Base-by-base conservation (phyloP, 2,113 vertebrate genomes). In the Sphyrna mokarran region DNA sequence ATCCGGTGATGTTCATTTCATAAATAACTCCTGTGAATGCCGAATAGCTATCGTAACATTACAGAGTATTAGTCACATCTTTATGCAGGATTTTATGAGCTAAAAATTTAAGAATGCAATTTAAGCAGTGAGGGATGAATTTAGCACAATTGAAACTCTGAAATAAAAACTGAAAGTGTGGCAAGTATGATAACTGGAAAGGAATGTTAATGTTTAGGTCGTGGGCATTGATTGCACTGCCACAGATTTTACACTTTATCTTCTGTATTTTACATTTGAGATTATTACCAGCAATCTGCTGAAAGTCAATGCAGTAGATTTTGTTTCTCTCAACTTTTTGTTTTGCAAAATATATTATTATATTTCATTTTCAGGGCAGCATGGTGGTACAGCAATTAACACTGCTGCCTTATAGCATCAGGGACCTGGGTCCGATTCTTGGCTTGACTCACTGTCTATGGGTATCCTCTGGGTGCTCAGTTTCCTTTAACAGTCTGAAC, bases 41-140 rank as follows among this genome's bases (percentile, higher is more conserved):
- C 8, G 61, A 66, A 66, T 66, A 93, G 37, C 89, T 40, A 66
- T n/a, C 89, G n/a, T 66, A 68, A 93, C 33, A 37, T 68, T 66
- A 68, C n/a, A 22, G 89, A 8, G 33, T 22, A 93, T 93, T 93
- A 93, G 89, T 93, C 89, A 93, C 89, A 93, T 93, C 89, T 37
- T 93, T 18, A 93, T 29, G 2, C 87, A 16, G 58, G 26, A 63
- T 91, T 91, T 91, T 93, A 93, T 68, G 89, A 93, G 61, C 58
- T 93, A 93, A 93, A 90, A 66, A 93, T 66, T 66, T 93, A 16
- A 93, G 89, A 37, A 93, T 93, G 61, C n/a, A 66, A 93, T 66
- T 93, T 93, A 66, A 66, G 89, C 61, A 93, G n/a, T 22, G 89
- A 66, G 89, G 61, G 66, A 37, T 93, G 61, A 66, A 66, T 37